Evolutionary conservation across 2,797 vertebrate species (phyloP).

Genomic region (Alca torda): DNA sequence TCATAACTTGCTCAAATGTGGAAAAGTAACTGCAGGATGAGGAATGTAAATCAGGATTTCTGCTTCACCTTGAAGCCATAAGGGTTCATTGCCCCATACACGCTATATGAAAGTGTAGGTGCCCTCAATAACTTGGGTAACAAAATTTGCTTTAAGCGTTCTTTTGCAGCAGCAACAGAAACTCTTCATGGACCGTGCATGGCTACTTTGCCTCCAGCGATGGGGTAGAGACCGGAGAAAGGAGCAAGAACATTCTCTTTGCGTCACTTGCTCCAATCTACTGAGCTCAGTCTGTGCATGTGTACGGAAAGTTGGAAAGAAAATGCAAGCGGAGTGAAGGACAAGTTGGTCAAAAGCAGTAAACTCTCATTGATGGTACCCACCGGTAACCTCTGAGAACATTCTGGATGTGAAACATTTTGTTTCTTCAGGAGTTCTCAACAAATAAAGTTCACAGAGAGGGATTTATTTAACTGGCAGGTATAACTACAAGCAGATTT

Average conservation of each 20-base stretch:
- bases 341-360: background rate
- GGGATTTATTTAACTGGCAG: background rate
- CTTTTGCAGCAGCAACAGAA: background rate
- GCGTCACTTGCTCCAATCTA: background rate
- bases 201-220: background rate
- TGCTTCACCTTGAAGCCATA: background rate
- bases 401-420: background rate
- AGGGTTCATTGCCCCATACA: background rate
- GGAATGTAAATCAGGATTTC: background rate
- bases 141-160: background rate
- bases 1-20: background rate
- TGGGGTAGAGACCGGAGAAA: background rate
- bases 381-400: background rate
- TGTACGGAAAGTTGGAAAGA: background rate
- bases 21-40: background rate
- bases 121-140: background rate
- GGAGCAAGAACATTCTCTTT: background rate
- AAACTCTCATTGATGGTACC: background rate
- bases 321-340: background rate
- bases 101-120: background rate
- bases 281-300: background rate
- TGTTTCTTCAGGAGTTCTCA: background rate
- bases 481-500: background rate
- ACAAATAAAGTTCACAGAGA: background rate
- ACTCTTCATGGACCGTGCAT: rapidly evolving